phyloP scores from a whole-genome alignment of 2,797 vertebrate genomes.

The Borostomias antarcticus region DNA sequence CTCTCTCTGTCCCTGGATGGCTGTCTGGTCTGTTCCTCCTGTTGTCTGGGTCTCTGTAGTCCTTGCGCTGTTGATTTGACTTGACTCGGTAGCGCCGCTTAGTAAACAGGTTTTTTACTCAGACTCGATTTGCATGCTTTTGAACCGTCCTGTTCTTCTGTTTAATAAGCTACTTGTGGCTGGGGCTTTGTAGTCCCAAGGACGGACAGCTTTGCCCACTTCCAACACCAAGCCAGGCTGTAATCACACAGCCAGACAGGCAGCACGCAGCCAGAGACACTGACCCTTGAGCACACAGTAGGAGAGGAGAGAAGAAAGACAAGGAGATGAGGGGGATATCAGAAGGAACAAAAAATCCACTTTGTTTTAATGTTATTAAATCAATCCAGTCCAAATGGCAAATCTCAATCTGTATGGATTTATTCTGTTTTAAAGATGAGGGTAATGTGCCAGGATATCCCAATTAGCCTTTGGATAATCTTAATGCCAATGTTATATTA shows the following conservation, averaged over 20 bases:
- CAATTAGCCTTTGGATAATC: slow-evolving; percentile 84
- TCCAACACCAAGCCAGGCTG: slow-evolving; percentile 50
- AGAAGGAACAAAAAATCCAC: slow-evolving; percentile 22
- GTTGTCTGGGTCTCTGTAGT: too few relatives aligned
- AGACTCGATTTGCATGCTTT: slow-evolving; percentile 52
- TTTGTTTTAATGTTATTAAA: slow-evolving; percentile 60
- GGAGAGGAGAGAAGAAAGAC: slow-evolving; percentile 1
- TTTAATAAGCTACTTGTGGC: slow-evolving; percentile 62
- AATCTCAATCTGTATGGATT: slow-evolving; percentile 74
- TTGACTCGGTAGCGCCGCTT: slow-evolving; percentile 37
- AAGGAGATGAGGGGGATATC: slow-evolving; percentile 18
- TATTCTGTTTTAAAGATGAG: slow-evolving; percentile 74
- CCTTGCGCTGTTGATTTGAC: too few relatives aligned
- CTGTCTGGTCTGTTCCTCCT: slow-evolving; percentile 29
- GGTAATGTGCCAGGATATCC: slow-evolving; percentile 75
- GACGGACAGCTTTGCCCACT: slow-evolving; percentile 60
- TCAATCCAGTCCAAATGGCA: slow-evolving; percentile 66
- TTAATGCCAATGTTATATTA: slow-evolving; percentile 81
- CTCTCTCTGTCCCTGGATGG: slow-evolving; percentile 13
- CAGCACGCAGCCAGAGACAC: background rate
- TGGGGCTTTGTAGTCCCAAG: slow-evolving; percentile 64
- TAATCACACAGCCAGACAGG: slow-evolving; percentile 28
- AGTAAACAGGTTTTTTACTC: slow-evolving; percentile 42
- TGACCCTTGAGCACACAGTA: slow-evolving; percentile 12
- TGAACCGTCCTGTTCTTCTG: slow-evolving; percentile 54